Percentiles rank a stretch among this genome's conserved stretches.
These are phyloP conservation scores for Dallia pectoralis DNA, from an alignment of 2,797 vertebrate genomes.

Conservation along the genomic window DNA sequence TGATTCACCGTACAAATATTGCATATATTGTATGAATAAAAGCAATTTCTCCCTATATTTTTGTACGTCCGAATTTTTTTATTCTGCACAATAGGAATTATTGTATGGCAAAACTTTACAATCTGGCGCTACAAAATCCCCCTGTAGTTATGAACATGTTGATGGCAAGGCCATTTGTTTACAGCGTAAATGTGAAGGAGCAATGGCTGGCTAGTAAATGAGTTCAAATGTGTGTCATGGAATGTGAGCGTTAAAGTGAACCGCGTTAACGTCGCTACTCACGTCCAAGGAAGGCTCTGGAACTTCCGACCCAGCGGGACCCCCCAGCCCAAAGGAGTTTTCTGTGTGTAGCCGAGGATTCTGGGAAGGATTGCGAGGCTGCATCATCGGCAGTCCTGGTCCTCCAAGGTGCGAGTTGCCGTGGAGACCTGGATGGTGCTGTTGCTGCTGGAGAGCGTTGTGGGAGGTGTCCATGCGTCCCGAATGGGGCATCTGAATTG, in stretches of 20 bases:
- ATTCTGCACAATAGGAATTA: too few relatives aligned
- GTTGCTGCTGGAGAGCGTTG: constrained; percentile 60
- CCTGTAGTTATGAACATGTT: background rate
- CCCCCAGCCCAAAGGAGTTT: constrained; percentile 62
- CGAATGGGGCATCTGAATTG: constrained; percentile 68
- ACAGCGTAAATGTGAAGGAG: background rate
- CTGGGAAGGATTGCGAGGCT: constrained; percentile 70
- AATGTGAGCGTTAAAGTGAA: background rate
- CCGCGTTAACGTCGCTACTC: constrained; percentile 56
- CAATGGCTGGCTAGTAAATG: background rate
- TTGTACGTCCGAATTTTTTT: background rate
- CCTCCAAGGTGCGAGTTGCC: constrained; percentile 60
- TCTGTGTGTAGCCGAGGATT: constrained; percentile 68
- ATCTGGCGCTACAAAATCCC: background rate
- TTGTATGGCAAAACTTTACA: background rate
- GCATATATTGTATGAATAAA: background rate
- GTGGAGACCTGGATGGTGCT: constrained; percentile 71
- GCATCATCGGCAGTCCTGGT: constrained; percentile 69
- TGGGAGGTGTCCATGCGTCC: constrained; percentile 81
- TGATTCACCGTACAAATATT: background rate
- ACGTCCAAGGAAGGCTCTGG: constrained; percentile 86
- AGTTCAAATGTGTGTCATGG: background rate
- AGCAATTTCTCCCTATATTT: background rate
- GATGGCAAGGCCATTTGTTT: background rate
- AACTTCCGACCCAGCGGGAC: constrained; percentile 70